Conservation (phyloP, 1,140 invertebrate species). For the Eueides isabella region DNA sequence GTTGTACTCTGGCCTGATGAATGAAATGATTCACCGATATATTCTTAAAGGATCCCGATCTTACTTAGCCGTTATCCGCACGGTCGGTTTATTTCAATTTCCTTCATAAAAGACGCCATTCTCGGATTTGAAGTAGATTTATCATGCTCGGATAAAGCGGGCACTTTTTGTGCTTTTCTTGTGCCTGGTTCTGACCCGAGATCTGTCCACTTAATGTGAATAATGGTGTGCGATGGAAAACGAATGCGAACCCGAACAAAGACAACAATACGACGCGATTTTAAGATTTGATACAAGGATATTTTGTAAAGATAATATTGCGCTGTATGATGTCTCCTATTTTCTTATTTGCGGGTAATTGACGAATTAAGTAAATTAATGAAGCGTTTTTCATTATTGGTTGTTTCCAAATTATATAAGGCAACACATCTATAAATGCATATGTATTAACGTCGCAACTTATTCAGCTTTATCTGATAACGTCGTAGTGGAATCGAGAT, state of each 20-base stretch:
- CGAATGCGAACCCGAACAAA: constrained; percentile 80
- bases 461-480: constrained; percentile 46
- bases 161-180: constrained; percentile 82
- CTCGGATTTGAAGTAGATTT: constrained; percentile 82
- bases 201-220: constrained; percentile 83
- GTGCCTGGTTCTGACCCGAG: constrained; percentile 81
- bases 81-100: constrained; percentile 83
- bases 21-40: constrained; percentile 80
- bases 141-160: constrained; percentile 82
- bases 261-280: constrained; percentile 80
- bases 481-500: constrained; percentile 52
- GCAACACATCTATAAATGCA: neutral
- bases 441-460: constrained; percentile 12
- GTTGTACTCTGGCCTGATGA: constrained; percentile 53
- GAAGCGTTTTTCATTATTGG: neutral
- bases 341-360: neutral
- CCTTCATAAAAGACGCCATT: constrained; percentile 82
- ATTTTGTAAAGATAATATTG: constrained; percentile 63
- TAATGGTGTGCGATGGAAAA: constrained; percentile 82
- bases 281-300: constrained; percentile 77
- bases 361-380: neutral
- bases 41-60: constrained; percentile 79
- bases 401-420: no score
- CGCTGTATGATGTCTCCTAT: constrained; percentile 33
- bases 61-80: constrained; percentile 81